Percentiles rank a stretch among this genome's conserved stretches.
Conservation (phyloP, 2,113 vertebrate species). For the Sarotherodon lohbergeri region DNA sequence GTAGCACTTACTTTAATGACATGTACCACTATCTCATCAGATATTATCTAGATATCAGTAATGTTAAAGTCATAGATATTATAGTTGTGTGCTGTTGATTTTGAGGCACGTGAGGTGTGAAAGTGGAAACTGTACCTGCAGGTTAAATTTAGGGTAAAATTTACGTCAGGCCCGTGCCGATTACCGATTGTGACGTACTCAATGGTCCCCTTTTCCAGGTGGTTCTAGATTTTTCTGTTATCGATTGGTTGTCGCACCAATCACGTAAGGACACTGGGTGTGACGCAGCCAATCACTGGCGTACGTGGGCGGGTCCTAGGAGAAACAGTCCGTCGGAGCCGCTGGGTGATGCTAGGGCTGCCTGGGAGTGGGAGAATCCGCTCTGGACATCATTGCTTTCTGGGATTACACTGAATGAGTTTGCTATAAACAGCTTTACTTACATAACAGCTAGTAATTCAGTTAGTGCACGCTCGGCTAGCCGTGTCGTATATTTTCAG, state of each 20-base stretch:
- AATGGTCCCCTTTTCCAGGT: conserved; percentile 5
- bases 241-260: conserved; percentile 53
- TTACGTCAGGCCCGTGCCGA: fast-evolving
- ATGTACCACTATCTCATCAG: neutral
- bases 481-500: neutral
- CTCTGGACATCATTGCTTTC: conserved; percentile 49
- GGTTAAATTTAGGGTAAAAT: neutral
- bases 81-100: neutral
- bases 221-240: conserved; percentile 73
- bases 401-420: conserved; percentile 64
- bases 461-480: conserved; percentile 9
- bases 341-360: conserved; percentile 32
- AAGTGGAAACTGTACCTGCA: neutral
- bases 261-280: neutral
- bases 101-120: neutral
- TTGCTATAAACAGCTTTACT: conserved; percentile 63
- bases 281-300: conserved; percentile 48
- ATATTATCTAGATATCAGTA: neutral
- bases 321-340: conserved; percentile 12
- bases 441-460: conserved; percentile 65
- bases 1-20: neutral
- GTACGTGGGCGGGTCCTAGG: conserved; percentile 32
- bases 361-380: conserved; percentile 62
- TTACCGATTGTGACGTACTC: conserved; percentile 26
- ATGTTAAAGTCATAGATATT: neutral